Evolutionary conservation across 1,140 invertebrate genomes (phyloP).

Genomic region (Venustaconcha ellipsiformis): DNA sequence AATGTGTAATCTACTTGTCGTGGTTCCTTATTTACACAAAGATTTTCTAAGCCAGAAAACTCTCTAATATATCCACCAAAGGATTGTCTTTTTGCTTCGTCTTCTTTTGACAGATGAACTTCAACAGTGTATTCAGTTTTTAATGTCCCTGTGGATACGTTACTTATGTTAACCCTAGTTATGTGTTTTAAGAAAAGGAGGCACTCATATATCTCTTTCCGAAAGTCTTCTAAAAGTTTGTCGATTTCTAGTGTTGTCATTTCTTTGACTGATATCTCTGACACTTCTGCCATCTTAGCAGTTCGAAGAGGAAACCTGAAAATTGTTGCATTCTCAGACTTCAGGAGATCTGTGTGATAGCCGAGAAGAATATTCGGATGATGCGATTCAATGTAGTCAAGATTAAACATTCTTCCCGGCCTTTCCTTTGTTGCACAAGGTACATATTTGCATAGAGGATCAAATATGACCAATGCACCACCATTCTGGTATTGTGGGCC

Average conservation of each 20-base stretch:
- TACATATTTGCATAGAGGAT: constrained; percentile 54
- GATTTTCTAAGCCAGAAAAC: constrained; percentile 2
- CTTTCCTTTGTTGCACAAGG: constrained; percentile 23
- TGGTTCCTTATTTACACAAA: constrained; percentile 2
- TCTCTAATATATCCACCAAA: constrained; percentile 26
- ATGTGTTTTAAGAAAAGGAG: constrained; percentile 50
- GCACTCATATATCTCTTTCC: constrained; percentile 38
- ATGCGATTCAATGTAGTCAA: constrained; percentile 14
- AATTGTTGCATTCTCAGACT: constrained; percentile 20
- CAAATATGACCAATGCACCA: constrained; percentile 50
- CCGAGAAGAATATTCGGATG: constrained; percentile 43
- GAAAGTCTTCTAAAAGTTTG: constrained; percentile 39
- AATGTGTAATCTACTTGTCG: constrained; percentile 28
- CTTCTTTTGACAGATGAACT: constrained; percentile 9
- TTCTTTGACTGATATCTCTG: constrained; percentile 26
- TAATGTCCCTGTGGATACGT: constrained; percentile 17
- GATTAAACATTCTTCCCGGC: constrained; percentile 41
- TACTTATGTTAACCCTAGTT: constrained; percentile 27
- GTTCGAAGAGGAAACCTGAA: constrained; percentile 43
- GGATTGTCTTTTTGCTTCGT: constrained; percentile 13
- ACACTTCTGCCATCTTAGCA: constrained; percentile 34
- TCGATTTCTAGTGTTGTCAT: constrained; percentile 28
- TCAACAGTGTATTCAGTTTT: constrained; percentile 24
- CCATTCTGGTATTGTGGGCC: constrained; percentile 34
- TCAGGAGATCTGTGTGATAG: constrained; percentile 24